Base-by-base conservation (phyloP, 2,797 vertebrate species). In the Galagoides demidoff region DNA sequence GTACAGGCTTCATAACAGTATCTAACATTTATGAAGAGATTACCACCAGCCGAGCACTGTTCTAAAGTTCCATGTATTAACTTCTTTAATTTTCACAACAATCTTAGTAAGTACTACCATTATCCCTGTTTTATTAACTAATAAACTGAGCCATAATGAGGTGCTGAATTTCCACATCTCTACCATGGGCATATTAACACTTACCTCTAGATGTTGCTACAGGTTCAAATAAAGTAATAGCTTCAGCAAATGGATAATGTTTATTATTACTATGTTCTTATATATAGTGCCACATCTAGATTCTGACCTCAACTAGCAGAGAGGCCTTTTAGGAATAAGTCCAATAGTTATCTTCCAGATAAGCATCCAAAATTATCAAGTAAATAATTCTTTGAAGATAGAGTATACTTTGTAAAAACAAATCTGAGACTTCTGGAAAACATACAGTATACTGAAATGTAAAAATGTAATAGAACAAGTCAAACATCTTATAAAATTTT, bases 201-300 rank as follows among this genome's bases (percentile, higher is more conserved):
- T 90, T 74, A 90, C 10, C 55, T 78, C 64, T 83, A 43, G 85
- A 90, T 83, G 45, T 39, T 74, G 64, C 5, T 76, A 37, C 22
- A 76, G n/a, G 64, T 78, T 95, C 90, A 90, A 94, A 87, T 70
- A 39, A 96, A 77, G 61, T 31, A 88, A 92, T 82, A 70, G 14
- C 23, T 95, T 76, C 29, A 34, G 45, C 22, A 90, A 90, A 92
- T 57, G 49, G 43, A 88, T 86, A 73, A 37, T 77, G 27, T 43
- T 66, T 79, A 89, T 73, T 78, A 85, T 59, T 45, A 77, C 7
- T 76, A 43, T 25, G 55, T 52, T 92, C 39, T 45, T 71, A 82
- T 1, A 92, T 4, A 95, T 11, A 84, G 1, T 87, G 63, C 43
- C 25, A 94, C 37, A 55, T 87, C 16, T 89, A 93, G 84, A 89